phyloP scores from a whole-genome alignment of 2,888 invertebrate genomes.

The Dryobotodes eremita region DNA sequence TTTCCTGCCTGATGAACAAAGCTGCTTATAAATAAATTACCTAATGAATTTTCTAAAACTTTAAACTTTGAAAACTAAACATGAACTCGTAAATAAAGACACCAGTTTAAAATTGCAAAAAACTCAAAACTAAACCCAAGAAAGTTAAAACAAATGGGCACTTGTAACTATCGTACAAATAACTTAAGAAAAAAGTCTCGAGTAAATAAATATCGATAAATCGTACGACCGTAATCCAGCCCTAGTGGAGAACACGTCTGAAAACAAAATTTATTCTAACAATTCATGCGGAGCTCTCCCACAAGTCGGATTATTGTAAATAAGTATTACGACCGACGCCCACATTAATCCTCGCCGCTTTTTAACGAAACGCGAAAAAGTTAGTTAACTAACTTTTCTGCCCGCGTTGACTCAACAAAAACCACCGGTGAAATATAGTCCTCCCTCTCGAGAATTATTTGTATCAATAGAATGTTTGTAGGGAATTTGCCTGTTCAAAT shows the following conservation, averaged over 20 bases:
- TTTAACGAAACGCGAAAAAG: conserved; percentile 89
- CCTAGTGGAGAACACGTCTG: conserved; percentile 77
- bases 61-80: not conserved
- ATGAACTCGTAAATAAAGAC: conserved; percentile 7
- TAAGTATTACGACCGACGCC: conserved; percentile 87
- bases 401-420: conserved; percentile 78
- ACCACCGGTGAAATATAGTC: conserved; percentile 85
- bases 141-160: conserved; percentile 44
- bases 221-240: conserved; percentile 66
- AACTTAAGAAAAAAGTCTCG: conserved; percentile 41
- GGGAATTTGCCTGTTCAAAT: conserved; percentile 84
- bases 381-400: conserved; percentile 84
- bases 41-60: not conserved
- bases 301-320: conserved; percentile 90
- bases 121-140: conserved; percentile 26
- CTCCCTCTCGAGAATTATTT: conserved; percentile 84
- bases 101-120: conserved; percentile 23
- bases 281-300: conserved; percentile 83
- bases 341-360: conserved; percentile 87
- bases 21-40: not conserved
- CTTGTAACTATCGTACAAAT: conserved; percentile 37
- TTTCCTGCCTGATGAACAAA: not conserved
- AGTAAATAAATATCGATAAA: conserved; percentile 64
- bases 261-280: conserved; percentile 87
- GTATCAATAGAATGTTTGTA: conserved; percentile 88